Evolutionary conservation across 2,888 invertebrate species (phyloP), one percentile per base, ranked within the genome.

Genomic region (Thecophora atra): DNA sequence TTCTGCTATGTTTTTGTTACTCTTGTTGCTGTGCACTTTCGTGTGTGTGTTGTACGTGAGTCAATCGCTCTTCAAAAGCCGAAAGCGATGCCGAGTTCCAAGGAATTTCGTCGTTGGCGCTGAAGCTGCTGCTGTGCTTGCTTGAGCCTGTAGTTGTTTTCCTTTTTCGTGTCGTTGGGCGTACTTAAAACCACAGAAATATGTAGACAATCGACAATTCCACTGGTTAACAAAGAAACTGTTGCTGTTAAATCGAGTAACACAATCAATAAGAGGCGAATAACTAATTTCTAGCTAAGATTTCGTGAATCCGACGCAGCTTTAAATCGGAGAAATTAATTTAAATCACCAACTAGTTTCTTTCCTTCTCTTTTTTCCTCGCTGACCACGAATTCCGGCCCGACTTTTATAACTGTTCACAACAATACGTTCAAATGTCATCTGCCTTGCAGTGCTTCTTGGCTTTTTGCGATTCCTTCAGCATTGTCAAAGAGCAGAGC

Each of bases 41-140:
- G 8, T 62, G 70, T 70, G 70, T 70, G 6, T 70, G 30, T 70
- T 70, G 60, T 21, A 70, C 62, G 70, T 70, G 70, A 70, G 62
- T 62, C 62, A 52, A 62, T 70, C 60, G 70, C 62, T 52, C 70
- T 70, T 69, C 17, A n/a, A n/a, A 44, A 47, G 58, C 26, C 4
- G 44, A 11, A 5, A 11, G 37, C 5, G n/a, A n/a, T 7, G 62
- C 37, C 11, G 6, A 37, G 11, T n/a, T n/a, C n/a, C n/a, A n/a
- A n/a, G n/a, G n/a, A n/a, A n/a, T n/a, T n/a, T n/a, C 37, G 37
- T 37, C 37, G 37, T 37, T 37, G 37, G 6, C 11, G 37, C 11
- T 37, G 37, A 8, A 8, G 6, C 11, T 37, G 2, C 11, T 37
- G 37, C 2, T 24, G 44, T 19, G n/a, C 17, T 17, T 26, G 15